Base-by-base conservation (phyloP, 2,113 vertebrate species). In the Psephotus haematonotus region DNA sequence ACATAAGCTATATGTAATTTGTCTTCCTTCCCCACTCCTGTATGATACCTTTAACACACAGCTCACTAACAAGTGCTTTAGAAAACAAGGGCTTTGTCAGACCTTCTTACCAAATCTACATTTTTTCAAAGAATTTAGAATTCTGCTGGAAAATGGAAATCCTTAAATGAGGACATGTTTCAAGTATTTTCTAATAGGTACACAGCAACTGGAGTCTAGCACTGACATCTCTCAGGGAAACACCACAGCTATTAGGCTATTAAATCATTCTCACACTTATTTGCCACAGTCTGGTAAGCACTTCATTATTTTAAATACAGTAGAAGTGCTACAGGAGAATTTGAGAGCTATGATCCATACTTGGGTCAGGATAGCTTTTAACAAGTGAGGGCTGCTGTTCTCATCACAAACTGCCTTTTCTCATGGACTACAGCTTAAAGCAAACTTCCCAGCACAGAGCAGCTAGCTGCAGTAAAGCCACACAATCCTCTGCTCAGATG, bases 1-100 rank as follows among this genome's bases (percentile, higher is more conserved):
- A 86, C 24, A 12, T 33, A 24, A 47, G 1, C 7, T 4, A 17
- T 1, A 50, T 0, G 0, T 47, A 52, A 63, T 31, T 59, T 33
- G 13, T 49, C 55, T 33, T 87, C 64, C 25, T 86, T 89, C 44
- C 25, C 11, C 35, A 33, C 9, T 86, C n/a, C 55, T 75, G 4
- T 27, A n/a, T 13, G 31, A 25, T 4, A 46, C 12, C 8, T 84
- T 35, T 29, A 82, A 74, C 14, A 57, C 28, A 55, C 17, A 78
- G n/a, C 4, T 67, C 24, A n/a, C 14, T 68, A 33, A 4, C 13
- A 50, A 43, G 43, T 68, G 85, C 46, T 70, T 25, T 19, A 83
- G 33, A 74, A 83, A 82, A 68, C 15, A 75, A 49, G 43, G 44
- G 18, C 8, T 55, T 95, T 25, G 35, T 90, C 53, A 62, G 60